Evolutionary conservation across 2,888 invertebrate genomes (phyloP), one percentile per base, ranked within the genome.

Genomic region (Osmoderma eremita): DNA sequence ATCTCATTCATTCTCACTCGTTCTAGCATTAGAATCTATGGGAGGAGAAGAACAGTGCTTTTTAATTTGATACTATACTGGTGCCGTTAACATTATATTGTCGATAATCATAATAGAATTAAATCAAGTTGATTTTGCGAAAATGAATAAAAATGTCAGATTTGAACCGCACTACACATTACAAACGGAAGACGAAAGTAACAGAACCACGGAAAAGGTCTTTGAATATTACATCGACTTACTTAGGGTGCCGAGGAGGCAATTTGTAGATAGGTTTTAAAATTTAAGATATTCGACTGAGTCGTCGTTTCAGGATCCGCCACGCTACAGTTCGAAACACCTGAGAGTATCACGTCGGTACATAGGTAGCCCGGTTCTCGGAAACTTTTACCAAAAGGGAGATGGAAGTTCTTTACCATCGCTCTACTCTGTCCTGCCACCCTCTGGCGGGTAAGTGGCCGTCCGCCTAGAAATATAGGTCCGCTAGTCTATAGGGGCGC

Each of bases 251-350:
- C 65, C 74, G 71, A 71, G 73, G 74, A 74, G 74, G 76, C 77
- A 78, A 78, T 78, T 78, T 77, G 76, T 72, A 77, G 75, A 77
- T 76, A 76, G 77, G 76, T 77, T 77, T 77, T 78, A 79, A 79
- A 78, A 78, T 78, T 79, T 79, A 78, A 79, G 77, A 73, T 71
- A 71, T 75, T 70, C 73, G 72, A 73, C 73, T 71, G 73, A 72
- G 74, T 70, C 71, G 71, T 72, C 72, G 69, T 71, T 74, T 72
- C 72, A 68, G 62, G 48, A 51, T n/a, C 54, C 56, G 39, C 49
- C 50, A 30, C 30, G 30, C 30, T 30, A 30, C 30, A 30, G 30
- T 30, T 15, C 30, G 45, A 61, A 67, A 56, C 68, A 65, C 66
- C 68, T 67, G 65, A 70, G 75, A 76, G 77, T 78, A 78, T 78